Conservation (phyloP, 2,888 invertebrate genomes). For the Neoscelio sp. region DNA sequence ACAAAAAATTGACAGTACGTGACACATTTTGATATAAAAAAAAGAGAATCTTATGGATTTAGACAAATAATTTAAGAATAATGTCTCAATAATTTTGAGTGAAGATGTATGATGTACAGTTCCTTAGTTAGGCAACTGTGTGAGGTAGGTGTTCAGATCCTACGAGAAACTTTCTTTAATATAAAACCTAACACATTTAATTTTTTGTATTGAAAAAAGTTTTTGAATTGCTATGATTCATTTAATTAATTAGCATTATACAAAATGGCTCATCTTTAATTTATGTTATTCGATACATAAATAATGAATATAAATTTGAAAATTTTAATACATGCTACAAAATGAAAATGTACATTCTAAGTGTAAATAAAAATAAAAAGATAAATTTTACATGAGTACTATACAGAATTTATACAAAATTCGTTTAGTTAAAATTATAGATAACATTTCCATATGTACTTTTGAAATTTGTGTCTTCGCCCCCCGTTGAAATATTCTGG, state of each 20-base stretch:
- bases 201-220: too few species aligned
- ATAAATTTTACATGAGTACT: conserved; percentile 46
- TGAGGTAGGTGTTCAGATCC: conserved; percentile 50
- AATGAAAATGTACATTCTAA: not conserved
- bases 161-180: conserved; percentile 33
- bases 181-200: too few species aligned
- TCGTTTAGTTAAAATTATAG: conserved; percentile 30
- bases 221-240: too few species aligned
- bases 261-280: too few species aligned
- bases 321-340: too few species aligned
- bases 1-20: too few species aligned
- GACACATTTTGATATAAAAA: conserved; percentile 3
- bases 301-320: too few species aligned
- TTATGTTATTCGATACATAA: too few species aligned
- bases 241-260: too few species aligned
- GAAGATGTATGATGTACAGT: conserved; percentile 30
- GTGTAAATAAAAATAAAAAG: not conserved
- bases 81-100: not conserved
- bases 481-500: conserved; percentile 1
- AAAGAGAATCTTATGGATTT: not conserved
- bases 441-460: conserved; percentile 3
- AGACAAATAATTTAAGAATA: conserved; percentile 2
- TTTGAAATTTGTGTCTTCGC: conserved; percentile 2
- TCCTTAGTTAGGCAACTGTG: conserved; percentile 10
- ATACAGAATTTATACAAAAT: conserved; percentile 43